phyloP scores from a whole-genome alignment of 2,797 vertebrate species.

The Lacerta viridis region DNA sequence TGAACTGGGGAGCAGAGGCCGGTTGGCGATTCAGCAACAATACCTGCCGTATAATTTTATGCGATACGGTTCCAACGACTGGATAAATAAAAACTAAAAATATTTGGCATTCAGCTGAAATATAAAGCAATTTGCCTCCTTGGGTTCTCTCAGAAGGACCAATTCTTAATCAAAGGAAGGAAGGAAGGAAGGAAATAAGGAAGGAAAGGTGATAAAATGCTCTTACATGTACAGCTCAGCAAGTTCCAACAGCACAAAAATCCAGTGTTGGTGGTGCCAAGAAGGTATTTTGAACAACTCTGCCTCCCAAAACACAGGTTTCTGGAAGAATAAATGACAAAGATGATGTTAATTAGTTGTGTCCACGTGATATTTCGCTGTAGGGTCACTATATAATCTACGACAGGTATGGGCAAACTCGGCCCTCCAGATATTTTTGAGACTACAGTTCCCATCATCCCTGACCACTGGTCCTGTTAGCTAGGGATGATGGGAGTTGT shows the following conservation, averaged over 20 bases:
- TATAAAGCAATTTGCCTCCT: too few species aligned
- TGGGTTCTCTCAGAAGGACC: not conserved
- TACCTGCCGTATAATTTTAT: not conserved
- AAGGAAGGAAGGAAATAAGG: not conserved
- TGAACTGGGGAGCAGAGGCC: not conserved
- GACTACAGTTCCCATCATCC: too few species aligned
- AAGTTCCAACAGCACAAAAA: constrained; percentile 97
- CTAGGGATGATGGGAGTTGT: too few species aligned
- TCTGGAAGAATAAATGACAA: constrained; percentile 80
- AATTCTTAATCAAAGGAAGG: not conserved
- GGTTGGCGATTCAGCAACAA: not conserved
- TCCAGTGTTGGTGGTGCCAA: constrained; percentile 86
- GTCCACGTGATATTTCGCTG: not conserved
- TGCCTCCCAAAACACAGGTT: constrained; percentile 92
- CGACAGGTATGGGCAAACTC: too few species aligned
- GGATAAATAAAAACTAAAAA: not conserved
- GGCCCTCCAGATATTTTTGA: too few species aligned
- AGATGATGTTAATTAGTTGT: constrained; percentile 17
- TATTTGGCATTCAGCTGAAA: not conserved
- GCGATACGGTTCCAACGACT: not conserved
- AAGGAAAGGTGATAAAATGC: not conserved
- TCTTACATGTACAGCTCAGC: constrained; percentile 92
- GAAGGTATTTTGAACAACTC: constrained; percentile 93
- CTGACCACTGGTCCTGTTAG: too few species aligned
- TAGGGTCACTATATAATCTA: not conserved